Base-by-base conservation (phyloP, 2,888 invertebrate genomes). In the Ashinkailepas kermadecensis region DNA sequence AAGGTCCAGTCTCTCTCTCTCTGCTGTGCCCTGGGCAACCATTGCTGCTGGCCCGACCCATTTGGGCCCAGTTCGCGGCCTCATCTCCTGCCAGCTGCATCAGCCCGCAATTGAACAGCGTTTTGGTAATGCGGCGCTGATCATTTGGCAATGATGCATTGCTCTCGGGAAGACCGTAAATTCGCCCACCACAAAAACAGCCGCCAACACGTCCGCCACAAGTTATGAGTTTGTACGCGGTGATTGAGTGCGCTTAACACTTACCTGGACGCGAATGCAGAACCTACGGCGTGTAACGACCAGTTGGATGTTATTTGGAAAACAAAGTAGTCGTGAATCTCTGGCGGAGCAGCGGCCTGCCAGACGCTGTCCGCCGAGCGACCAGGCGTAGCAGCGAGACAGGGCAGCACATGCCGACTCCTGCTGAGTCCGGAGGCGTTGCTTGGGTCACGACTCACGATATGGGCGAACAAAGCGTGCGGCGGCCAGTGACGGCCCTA, bases 51-150 rank as follows among this genome's bases (percentile, higher is more conserved):
- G n/a, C n/a, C n/a, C n/a, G n/a, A n/a, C n/a, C n/a, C n/a, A n/a
- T n/a, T n/a, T n/a, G n/a, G n/a, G n/a, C n/a, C n/a, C n/a, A n/a
- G n/a, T n/a, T n/a, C n/a, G n/a, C n/a, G n/a, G n/a, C n/a, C n/a
- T n/a, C n/a, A n/a, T n/a, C n/a, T n/a, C n/a, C n/a, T n/a, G n/a
- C n/a, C n/a, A n/a, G n/a, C n/a, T n/a, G n/a, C n/a, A n/a, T n/a
- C n/a, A n/a, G n/a, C n/a, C n/a, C n/a, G n/a, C n/a, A n/a, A n/a
- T n/a, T 4, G 39, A 4, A 39, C 56, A 56, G 18, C 56, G 74
- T 74, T 74, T 74, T 74, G 74, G 74, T 56, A 74, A 74, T 56
- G 56, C 10, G 74, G 54, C 74, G 6, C 56, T 74, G 56, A 74
- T 74, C 74, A 56, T 10, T 21, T 21, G 74, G 56, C 21, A 54